These are phyloP conservation scores for Schizotus pectinicornis DNA, from an alignment of 2,888 invertebrate genomes.

Conservation along the genomic window DNA sequence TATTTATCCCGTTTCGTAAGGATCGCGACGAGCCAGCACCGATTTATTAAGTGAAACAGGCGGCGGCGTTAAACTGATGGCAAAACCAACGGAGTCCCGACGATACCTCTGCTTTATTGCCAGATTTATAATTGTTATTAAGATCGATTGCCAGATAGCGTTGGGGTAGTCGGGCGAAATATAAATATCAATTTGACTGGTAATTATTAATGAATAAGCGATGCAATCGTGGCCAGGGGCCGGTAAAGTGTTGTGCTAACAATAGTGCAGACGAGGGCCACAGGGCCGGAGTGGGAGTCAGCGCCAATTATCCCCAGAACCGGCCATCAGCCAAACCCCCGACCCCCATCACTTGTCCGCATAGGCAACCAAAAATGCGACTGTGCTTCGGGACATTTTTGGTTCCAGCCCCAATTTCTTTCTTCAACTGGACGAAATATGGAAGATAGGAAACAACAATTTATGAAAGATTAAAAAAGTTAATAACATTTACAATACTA, in stretches of 20 bases:
- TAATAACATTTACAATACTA: too few species aligned
- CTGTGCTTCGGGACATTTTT: too few species aligned
- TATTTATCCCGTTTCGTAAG: too few species aligned
- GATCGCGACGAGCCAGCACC: not conserved
- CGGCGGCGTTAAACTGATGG: slow-evolving; percentile 18
- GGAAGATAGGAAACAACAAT: too few species aligned
- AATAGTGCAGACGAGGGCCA: slow-evolving; percentile 38
- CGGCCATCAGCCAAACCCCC: too few species aligned
- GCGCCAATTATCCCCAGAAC: too few species aligned
- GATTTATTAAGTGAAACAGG: slow-evolving; percentile 26
- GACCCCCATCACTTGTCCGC: too few species aligned
- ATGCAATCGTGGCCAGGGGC: slow-evolving; percentile 51
- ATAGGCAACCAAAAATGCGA: too few species aligned
- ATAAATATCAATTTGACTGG: slow-evolving; percentile 53
- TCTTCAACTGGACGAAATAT: too few species aligned
- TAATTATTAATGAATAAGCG: slow-evolving; percentile 52
- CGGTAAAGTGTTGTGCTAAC: slow-evolving; percentile 55
- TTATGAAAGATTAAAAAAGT: too few species aligned
- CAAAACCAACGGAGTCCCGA: slow-evolving; percentile 8
- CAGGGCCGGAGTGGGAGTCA: slow-evolving; percentile 14
- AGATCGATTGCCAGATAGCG: slow-evolving; percentile 44
- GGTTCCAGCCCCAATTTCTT: too few species aligned
- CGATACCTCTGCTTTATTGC: slow-evolving; percentile 36
- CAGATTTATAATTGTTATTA: slow-evolving; percentile 50
- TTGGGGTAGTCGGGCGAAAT: slow-evolving; percentile 44